These are phyloP conservation scores for Mellilla xanthometata DNA, from an alignment of 2,888 invertebrate genomes.

Conservation along the genomic window DNA sequence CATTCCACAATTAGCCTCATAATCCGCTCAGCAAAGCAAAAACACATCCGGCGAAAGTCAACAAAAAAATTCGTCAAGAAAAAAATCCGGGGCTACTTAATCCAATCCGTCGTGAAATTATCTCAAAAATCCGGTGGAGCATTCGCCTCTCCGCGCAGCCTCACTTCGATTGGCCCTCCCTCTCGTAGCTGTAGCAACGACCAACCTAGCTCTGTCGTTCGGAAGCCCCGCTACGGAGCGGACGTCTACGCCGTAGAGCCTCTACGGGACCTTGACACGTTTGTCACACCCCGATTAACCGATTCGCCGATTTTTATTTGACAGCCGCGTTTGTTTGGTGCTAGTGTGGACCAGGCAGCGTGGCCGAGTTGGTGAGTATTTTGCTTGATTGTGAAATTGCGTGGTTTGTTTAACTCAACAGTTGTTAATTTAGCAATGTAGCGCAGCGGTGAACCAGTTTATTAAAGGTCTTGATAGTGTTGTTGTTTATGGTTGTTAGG, in stretches of 20 bases:
- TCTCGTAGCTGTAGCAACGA: constrained; percentile 65
- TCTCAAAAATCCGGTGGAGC: constrained; percentile 56
- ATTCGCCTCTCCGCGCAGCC: constrained; percentile 63
- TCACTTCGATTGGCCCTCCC: constrained; percentile 76
- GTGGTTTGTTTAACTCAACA: constrained; percentile 16
- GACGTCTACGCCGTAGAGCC: constrained; percentile 69
- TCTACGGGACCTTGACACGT: constrained; percentile 67
- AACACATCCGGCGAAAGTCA: constrained; percentile 25
- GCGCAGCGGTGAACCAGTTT: neutral
- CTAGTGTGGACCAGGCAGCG: constrained; percentile 48
- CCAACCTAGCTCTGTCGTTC: no score
- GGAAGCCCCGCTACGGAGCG: constrained; percentile 72
- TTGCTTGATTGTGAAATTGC: constrained; percentile 16
- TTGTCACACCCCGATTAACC: constrained; percentile 63
- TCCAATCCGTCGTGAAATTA: constrained; percentile 37
- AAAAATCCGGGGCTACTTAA: constrained; percentile 41
- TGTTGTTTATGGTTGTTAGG: no score
- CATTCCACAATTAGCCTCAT: constrained; percentile 1
- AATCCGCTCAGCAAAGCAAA: constrained; percentile 9
- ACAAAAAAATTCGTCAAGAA: constrained; percentile 30
- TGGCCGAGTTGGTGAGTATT: constrained; percentile 54
- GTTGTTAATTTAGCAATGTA: constrained; percentile 5
- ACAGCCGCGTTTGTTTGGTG: constrained; percentile 47
- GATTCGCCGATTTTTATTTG: constrained; percentile 24
- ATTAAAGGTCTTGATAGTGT: neutral